A percentile compares a stretch with the other conserved stretches of the same genome.
These are phyloP conservation scores for Pterobdella sp. DNA, from an alignment of 2,888 invertebrate genomes.

Conservation along the genomic window DNA sequence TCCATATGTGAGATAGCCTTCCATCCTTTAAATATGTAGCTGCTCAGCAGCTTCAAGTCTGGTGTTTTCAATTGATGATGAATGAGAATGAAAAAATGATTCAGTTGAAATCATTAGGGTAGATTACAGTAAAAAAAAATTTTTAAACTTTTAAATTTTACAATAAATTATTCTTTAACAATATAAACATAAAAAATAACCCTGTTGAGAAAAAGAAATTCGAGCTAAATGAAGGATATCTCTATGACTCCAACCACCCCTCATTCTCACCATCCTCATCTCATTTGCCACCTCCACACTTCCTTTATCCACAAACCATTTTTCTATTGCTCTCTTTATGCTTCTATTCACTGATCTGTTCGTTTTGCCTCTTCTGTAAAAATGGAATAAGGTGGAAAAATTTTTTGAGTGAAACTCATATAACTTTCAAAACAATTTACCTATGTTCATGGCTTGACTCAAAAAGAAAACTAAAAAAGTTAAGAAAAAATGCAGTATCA, in stretches of 20 bases:
- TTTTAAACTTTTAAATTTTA: no score
- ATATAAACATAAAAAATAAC: no score
- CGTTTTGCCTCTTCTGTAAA: background rate
- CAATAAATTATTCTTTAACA: no score
- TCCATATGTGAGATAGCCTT: background rate
- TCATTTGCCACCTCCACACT: background rate
- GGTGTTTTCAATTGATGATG: background rate
- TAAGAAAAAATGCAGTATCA: background rate
- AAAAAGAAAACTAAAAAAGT: background rate
- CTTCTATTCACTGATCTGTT: background rate
- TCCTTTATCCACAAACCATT: background rate
- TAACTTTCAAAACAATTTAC: no score
- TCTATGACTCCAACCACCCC: slow-evolving; percentile 1
- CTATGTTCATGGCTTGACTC: background rate
- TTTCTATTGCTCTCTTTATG: background rate
- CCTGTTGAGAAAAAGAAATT: background rate
- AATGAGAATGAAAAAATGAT: background rate
- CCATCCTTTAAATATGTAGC: slow-evolving; percentile 2
- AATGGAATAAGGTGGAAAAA: background rate
- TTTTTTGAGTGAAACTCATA: background rate
- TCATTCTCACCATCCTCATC: background rate
- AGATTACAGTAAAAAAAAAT: no score
- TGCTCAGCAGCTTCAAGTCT: background rate
- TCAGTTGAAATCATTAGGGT: background rate
- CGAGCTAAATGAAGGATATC: background rate